Evolutionary conservation across 1,140 invertebrate genomes (phyloP).

Genomic region (Cydia pomonella): DNA sequence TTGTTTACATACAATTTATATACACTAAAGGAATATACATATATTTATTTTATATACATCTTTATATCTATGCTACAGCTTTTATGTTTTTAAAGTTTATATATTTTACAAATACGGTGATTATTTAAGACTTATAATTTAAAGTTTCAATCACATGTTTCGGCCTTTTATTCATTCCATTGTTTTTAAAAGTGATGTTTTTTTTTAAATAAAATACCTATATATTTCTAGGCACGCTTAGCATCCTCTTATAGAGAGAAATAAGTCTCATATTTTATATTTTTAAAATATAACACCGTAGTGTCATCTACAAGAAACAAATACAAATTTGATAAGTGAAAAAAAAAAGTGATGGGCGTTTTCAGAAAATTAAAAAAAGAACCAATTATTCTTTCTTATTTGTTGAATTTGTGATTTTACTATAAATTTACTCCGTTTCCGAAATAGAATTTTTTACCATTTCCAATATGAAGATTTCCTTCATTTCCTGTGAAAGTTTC

Average conservation of each 20-base stretch:
- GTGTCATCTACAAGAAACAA: neutral
- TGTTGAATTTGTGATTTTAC: too few species aligned
- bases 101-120: neutral
- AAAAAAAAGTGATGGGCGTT: too few species aligned
- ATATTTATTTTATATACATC: constrained; percentile 7
- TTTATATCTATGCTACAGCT: constrained; percentile 5
- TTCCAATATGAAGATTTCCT: too few species aligned
- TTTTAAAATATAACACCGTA: neutral
- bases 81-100: neutral
- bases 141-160: constrained; percentile 2
- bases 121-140: neutral
- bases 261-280: too few species aligned
- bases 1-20: constrained; percentile 7
- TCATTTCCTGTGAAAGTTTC: neutral
- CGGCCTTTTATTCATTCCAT: neutral
- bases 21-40: neutral
- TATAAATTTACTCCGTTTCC: too few species aligned
- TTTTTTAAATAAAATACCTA: neutral
- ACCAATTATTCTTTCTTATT: too few species aligned
- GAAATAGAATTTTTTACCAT: neutral
- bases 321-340: neutral
- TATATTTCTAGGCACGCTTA: neutral
- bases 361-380: too few species aligned
- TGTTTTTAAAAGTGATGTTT: neutral
- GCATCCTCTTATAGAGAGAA: neutral